Base-by-base conservation (phyloP, 2,888 invertebrate genomes). In the Melanotus villosus region DNA sequence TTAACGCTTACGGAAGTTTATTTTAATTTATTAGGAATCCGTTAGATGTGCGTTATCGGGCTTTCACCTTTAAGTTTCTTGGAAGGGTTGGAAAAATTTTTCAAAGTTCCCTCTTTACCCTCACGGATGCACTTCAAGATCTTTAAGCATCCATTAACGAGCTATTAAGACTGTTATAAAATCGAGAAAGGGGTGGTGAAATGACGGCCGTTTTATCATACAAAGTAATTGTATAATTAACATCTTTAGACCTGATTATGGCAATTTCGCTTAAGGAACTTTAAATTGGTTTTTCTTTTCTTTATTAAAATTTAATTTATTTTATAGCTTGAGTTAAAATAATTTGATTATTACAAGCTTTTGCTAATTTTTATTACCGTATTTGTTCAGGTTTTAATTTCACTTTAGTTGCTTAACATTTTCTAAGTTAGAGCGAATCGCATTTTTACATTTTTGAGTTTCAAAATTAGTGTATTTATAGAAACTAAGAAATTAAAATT, bases 81-180 rank as follows among this genome's bases (percentile, higher is more conserved):
- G 3, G 23, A 6, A 47, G 18, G 43, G 23, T 9, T 12, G 21
- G 18, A 47, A 47, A 47, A 47, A 47, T 47, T 32, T 30, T 18
- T 7, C 14, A n/a, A n/a, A n/a, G n/a, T n/a, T n/a, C n/a, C n/a
- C n/a, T n/a, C 9, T 43, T 18, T 18, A 19, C 34, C 1, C 47
- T 19, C 47, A n/a, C 32, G 52, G 52, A 52, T 52, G 52, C 52
- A 52, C 14, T 32, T 45, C 14, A 10, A 52, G 47, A 52, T 32
- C 18, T 52, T 52, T 52, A 52, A 52, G 34, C 52, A 32, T 23
- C 52, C 32, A 52, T 52, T 32, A 52, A 34, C 52, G 52, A 32
- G 52, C 52, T 52, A 52, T 52, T 52, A 52, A 52, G 52, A 34
- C 32, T 32, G 47, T 47, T 47, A 23, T 47, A 47, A 23, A 47